Base-by-base conservation (phyloP, 2,888 invertebrate genomes). In the Archaeoteleia sp. region DNA sequence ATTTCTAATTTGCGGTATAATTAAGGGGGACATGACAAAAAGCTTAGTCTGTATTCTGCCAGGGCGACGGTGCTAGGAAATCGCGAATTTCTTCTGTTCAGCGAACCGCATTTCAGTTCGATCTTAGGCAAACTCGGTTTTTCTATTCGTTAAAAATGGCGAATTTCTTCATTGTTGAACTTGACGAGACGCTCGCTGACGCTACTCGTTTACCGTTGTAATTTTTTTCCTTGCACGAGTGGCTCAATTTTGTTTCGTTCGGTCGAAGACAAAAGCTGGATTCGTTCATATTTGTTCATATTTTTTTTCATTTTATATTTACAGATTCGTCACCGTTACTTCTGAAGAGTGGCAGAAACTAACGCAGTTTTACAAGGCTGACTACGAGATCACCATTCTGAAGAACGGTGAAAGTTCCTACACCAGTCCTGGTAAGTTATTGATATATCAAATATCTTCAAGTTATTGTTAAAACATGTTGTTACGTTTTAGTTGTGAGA, bases 1-100 rank as follows among this genome's bases (percentile, higher is more conserved):
- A 83, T 84, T 84, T 83, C 82, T 84, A 84, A 84, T 83, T 84
- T 84, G 82, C 81, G 83, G 82, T 81, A 84, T 83, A 84, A 83
- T 83, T 84, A 83, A 84, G 83, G 83, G 81, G 77, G 80, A 67
- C 75, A 65, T 54, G 63, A 73, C 82, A 83, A 83, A 84, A 84
- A 83, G 69, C 60, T 71, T 76, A 70, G 74, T 74, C 76, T 72
- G 77, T 77, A 79, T 80, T 80, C 79, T 78, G 73, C 78, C 73
- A 71, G 55, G 61, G 67, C 61, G 66, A 61, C 54, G 61, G 45
- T 67, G 73, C 73, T 74, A 74, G 78, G 75, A 79, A 82, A 81
- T 82, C 79, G 78, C 74, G 78, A 81, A 81, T 82, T 80, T 78
- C 79, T 74, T 65, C 66, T 62, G 60, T 67, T 63, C 54, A 61